A percentile compares a stretch with the other conserved stretches of the same genome.
These are phyloP conservation scores for Xylocopa sonorina DNA, from an alignment of 1,140 invertebrate genomes.

Conservation along the genomic window DNA sequence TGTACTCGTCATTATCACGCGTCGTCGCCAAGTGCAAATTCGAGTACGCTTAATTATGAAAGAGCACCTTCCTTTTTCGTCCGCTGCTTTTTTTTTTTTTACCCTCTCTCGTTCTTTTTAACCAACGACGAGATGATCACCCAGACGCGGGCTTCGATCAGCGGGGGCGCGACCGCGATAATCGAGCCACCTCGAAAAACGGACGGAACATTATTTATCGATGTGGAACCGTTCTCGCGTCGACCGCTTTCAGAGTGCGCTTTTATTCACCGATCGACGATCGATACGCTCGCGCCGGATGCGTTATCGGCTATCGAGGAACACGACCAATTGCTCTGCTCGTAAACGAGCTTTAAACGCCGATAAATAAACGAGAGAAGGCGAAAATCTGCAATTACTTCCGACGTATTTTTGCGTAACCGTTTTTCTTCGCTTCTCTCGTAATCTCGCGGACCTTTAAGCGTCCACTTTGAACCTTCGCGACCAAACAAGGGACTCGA, in stretches of 20 bases:
- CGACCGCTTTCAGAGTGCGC: not conserved
- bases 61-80: not conserved
- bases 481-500: too few relatives aligned
- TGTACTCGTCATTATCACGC: slow-evolving; percentile 2
- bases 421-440: too few relatives aligned
- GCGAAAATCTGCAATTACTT: too few relatives aligned
- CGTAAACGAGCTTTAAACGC: too few relatives aligned
- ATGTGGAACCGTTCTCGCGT: not conserved
- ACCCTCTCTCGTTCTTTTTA: too few relatives aligned
- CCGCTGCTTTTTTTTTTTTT: too few relatives aligned
- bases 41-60: slow-evolving; percentile 20
- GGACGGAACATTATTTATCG: not conserved
- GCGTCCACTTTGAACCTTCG: too few relatives aligned
- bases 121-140: slow-evolving; percentile 2
- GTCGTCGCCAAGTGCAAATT: slow-evolving; percentile 16
- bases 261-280: not conserved
- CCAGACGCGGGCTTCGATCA: not conserved
- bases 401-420: too few relatives aligned
- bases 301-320: slow-evolving; percentile 4
- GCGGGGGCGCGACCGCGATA: not conserved
- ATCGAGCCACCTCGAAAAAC: not conserved
- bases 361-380: too few relatives aligned
- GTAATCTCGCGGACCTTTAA: too few relatives aligned
- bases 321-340: not conserved
- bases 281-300: not conserved